These are phyloP conservation scores for Ramphastos sulfuratus DNA, from an alignment of 2,113 vertebrate genomes.

Conservation along the genomic window DNA sequence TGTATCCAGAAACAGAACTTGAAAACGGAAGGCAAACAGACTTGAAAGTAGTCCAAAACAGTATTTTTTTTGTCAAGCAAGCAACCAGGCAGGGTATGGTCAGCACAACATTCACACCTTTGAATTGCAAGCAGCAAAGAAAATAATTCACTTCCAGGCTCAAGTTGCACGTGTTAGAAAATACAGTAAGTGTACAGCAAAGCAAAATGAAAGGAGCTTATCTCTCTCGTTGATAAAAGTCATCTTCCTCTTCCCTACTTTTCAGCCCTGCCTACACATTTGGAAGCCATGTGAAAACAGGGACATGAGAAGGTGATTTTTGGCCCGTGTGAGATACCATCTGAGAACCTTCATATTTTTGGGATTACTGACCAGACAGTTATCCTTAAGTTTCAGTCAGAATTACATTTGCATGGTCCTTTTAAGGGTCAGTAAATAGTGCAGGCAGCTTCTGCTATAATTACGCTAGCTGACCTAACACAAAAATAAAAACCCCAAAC, in stretches of 20 bases:
- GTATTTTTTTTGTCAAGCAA: not conserved
- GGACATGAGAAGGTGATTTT: not conserved
- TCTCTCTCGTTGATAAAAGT: not conserved
- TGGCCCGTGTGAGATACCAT: not conserved
- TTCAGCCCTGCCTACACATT: not conserved
- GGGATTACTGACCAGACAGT: not conserved
- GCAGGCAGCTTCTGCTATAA: not conserved
- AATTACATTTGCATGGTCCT: not conserved
- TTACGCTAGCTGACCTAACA: not conserved
- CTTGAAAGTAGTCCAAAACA: not conserved
- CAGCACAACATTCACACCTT: not conserved
- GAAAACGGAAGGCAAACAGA: slow-evolving; percentile 7
- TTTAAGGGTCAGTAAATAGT: not conserved
- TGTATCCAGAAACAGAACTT: not conserved
- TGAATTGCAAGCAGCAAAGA: not conserved
- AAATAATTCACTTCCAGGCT: not conserved
- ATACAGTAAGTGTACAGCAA: not conserved
- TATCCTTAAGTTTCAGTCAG: not conserved
- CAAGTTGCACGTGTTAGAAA: not conserved
- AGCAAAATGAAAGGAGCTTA: not conserved
- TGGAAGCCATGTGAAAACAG: not conserved
- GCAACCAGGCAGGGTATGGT: not conserved
- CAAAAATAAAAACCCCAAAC: not conserved
- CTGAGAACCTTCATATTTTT: not conserved
- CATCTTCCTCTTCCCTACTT: not conserved